These are phyloP conservation scores for Chaetophractus vellerosus DNA, from an alignment of 2,797 vertebrate species.

Conservation along the genomic window DNA sequence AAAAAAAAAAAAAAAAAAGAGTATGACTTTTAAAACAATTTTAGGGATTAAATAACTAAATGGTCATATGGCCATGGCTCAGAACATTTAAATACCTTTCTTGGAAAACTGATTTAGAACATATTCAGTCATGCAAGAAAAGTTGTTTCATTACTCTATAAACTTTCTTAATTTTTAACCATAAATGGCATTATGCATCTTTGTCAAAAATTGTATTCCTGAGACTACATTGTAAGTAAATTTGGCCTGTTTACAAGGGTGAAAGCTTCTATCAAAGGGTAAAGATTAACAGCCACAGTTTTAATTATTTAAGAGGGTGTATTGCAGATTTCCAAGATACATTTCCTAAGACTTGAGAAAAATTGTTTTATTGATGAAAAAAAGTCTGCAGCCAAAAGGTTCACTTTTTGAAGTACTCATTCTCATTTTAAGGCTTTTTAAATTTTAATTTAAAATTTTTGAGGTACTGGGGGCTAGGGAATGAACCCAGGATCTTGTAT, in stretches of 20 bases:
- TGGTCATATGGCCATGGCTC: neutral
- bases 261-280: neutral
- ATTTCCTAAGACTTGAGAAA: neutral
- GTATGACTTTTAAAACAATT: neutral
- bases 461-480: too few relatives aligned
- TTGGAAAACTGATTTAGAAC: neutral
- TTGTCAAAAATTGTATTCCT: neutral
- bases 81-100: neutral
- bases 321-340: neutral
- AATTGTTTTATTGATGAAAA: neutral
- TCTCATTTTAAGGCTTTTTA: neutral
- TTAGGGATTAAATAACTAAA: constrained; percentile 41
- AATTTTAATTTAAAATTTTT: too few relatives aligned
- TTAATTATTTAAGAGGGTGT: neutral
- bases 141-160: neutral
- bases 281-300: neutral
- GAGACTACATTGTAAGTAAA: neutral
- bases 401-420: neutral
- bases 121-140: neutral
- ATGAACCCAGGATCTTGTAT: too few relatives aligned
- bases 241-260: neutral
- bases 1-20: too few relatives aligned
- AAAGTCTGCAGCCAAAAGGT: neutral
- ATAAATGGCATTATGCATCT: neutral
- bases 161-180: neutral